These are phyloP conservation scores for Strigamia transsilvanica DNA, from an alignment of 2,888 invertebrate species.

Conservation along the genomic window DNA sequence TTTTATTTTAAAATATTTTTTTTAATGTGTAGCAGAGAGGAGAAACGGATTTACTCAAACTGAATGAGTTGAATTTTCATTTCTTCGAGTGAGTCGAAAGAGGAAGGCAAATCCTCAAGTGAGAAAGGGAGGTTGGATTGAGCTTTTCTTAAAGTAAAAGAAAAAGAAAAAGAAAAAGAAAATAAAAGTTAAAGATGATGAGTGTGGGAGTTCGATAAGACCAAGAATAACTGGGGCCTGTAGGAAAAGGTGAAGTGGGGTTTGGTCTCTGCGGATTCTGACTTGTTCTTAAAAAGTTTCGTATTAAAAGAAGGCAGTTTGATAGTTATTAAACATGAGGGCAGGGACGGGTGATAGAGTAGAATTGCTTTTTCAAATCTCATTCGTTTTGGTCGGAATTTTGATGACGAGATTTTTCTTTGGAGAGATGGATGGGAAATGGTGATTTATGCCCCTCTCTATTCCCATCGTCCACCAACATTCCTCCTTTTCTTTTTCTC, in stretches of 20 bases:
- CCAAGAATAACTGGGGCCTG: not conserved
- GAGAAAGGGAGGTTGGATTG: not conserved
- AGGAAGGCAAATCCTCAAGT: conserved; percentile 7
- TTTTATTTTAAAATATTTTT: not conserved
- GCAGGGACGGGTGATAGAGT: not conserved
- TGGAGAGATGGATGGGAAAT: conserved; percentile 24
- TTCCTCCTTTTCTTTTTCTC: conserved; percentile 31
- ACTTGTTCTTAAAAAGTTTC: not conserved
- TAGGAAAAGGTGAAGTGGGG: not conserved
- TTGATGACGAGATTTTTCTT: conserved; percentile 34
- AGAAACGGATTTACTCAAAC: conserved; percentile 1
- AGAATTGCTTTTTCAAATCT: conserved; percentile 35
- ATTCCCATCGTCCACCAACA: conserved; percentile 35
- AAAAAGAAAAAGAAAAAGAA: not conserved
- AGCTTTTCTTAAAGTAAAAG: not conserved
- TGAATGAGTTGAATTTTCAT: conserved; percentile 6
- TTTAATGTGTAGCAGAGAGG: not conserved
- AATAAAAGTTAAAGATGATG: not conserved
- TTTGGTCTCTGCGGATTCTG: not conserved
- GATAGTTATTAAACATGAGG: conserved; percentile 38
- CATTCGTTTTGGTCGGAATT: conserved; percentile 31
- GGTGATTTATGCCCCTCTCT: conserved; percentile 23
- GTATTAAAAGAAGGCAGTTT: conserved; percentile 22
- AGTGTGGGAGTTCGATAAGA: not conserved
- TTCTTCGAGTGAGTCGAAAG: conserved; percentile 9